Evolutionary conservation across 2,888 invertebrate genomes (phyloP).

Genomic region (Synanthedon andrenaeformis): DNA sequence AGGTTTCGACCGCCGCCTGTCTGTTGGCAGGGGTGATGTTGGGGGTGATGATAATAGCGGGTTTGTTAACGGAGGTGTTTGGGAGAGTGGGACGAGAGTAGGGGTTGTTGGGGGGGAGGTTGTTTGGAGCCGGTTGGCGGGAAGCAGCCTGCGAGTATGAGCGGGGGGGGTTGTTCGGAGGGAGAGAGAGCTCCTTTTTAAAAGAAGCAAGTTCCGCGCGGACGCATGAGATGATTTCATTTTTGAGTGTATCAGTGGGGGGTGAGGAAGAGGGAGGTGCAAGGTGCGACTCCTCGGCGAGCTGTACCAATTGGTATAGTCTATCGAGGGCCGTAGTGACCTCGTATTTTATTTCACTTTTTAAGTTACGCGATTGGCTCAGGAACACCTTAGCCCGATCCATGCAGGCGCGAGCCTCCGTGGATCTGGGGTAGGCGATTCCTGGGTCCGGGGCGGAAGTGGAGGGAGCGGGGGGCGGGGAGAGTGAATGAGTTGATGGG

Average conservation of each 20-base stretch:
- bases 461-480: too few species aligned
- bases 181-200: background rate
- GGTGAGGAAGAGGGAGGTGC: too few species aligned
- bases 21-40: fast-evolving
- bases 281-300: too few species aligned
- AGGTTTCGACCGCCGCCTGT: background rate
- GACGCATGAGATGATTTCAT: background rate
- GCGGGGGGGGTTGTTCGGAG: background rate
- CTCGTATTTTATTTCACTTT: background rate
- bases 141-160: too few species aligned
- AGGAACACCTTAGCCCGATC: background rate
- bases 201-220: background rate
- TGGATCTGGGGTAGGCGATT: background rate
- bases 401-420: background rate
- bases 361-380: background rate
- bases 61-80: too few species aligned
- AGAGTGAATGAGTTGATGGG: too few species aligned
- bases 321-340: background rate
- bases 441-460: background rate
- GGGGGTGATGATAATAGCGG: background rate
- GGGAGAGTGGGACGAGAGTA: too few species aligned
- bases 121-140: too few species aligned
- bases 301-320: background rate
- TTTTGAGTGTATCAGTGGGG: too few species aligned
- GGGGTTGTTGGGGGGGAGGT: too few species aligned